Conservation (phyloP, 2,888 invertebrate species). For the Andrena camellia region DNA sequence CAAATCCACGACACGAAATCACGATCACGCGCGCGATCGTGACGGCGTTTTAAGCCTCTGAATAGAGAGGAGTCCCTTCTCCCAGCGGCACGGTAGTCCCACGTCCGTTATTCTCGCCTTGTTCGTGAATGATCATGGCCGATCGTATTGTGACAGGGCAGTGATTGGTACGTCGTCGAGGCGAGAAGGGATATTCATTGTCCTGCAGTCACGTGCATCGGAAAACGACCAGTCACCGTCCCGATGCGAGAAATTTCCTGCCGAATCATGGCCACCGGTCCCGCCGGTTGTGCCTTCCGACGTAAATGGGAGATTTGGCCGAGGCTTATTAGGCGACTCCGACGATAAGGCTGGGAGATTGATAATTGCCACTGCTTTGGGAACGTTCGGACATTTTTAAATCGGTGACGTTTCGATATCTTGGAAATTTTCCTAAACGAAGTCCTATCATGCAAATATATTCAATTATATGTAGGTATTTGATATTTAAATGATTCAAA, state of each 20-base stretch:
- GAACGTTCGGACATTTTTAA: neutral
- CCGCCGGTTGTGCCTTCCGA: conserved; percentile 48
- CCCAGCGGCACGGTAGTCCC: conserved; percentile 71
- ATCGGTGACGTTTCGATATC: neutral
- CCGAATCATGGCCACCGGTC: conserved; percentile 68
- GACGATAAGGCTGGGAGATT: conserved; percentile 4
- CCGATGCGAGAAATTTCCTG: conserved; percentile 68
- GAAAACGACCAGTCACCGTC: conserved; percentile 74
- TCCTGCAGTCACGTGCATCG: conserved; percentile 73
- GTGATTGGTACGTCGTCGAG: conserved; percentile 74
- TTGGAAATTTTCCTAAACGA: neutral
- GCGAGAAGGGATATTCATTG: conserved; percentile 69
- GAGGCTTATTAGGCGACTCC: conserved; percentile 14
- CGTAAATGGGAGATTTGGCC: neutral
- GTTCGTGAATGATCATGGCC: conserved; percentile 74
- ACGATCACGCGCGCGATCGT: conserved; percentile 78
- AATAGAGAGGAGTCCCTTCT: conserved; percentile 71
- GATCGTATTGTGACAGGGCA: conserved; percentile 75
- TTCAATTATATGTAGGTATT: too few relatives aligned
- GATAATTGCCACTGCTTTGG: conserved; percentile 4
- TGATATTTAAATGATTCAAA: too few relatives aligned
- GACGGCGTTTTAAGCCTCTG: conserved; percentile 66
- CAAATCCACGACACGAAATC: conserved; percentile 75
- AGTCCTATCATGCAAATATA: too few relatives aligned
- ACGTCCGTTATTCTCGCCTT: conserved; percentile 70